Base-by-base conservation (phyloP, 2,888 invertebrate species). In the Agrotis exclamationis region DNA sequence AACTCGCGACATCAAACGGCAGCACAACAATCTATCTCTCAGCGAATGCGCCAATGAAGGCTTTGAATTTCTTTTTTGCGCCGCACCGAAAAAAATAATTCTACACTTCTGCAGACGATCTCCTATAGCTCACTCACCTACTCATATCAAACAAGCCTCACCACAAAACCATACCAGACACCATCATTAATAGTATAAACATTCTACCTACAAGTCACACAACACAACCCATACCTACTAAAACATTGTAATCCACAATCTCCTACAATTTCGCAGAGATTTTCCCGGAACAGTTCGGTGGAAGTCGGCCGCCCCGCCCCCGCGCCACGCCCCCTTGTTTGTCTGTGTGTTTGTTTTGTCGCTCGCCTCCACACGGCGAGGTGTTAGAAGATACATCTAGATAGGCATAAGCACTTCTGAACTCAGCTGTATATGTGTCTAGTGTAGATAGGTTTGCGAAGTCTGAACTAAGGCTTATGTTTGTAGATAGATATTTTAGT, bases 291-390 rank as follows among this genome's bases (percentile, higher is more conserved):
- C 74, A n/a, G 53, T 2, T 68, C 45, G 51, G 20, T 7, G 47
- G 44, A 1, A 1, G 0, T 11, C 13, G 24, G 18, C 28, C 7
- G 68, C 64, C 56, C 80, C 82, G 78, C 82, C 82, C 71, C 65
- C 81, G 54, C 65, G 83, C 69, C 81, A 83, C 83, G 83, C 83
- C 83, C 74, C 67, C 59, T n/a, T 16, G 50, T 51, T 33, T 56
- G 69, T 66, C 62, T 59, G 59, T 66, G 39, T 70, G 75, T 74
- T 57, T 72, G 74, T 83, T 60, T 76, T 73, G 74, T 56, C 62
- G 66, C 62, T 75, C 74, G 50, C 66, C 78, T 74, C 59, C 54
- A 48, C 74, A 64, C 64, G 1, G 20, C 0, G 59, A 44, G 24
- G 56, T 50, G 75, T 50, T 9, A 24, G 13, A 20, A 13, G 33